Evolutionary conservation across 1,140 invertebrate genomes (phyloP), one percentile per base, ranked within the genome.

Genomic region (Teleopsis dalmanni): DNA sequence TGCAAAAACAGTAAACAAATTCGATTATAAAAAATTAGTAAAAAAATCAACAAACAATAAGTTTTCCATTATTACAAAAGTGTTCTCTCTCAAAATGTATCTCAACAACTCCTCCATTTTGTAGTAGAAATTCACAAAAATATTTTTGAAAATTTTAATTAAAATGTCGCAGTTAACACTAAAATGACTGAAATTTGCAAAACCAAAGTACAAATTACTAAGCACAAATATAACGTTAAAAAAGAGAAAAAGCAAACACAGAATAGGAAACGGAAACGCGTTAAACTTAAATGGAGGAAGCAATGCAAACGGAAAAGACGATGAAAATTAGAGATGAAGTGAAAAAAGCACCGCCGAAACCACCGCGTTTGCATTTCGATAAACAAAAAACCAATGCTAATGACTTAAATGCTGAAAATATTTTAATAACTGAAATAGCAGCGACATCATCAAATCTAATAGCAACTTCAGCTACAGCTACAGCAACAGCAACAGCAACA

Each of bases 121-220:
- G n/a, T n/a, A n/a, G n/a, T n/a, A n/a, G n/a, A n/a, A n/a, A n/a
- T n/a, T n/a, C n/a, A n/a, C n/a, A n/a, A n/a, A n/a, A n/a, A n/a
- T n/a, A n/a, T n/a, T n/a, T n/a, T n/a, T n/a, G n/a, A n/a, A n/a
- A n/a, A n/a, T n/a, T n/a, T n/a, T n/a, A n/a, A 13, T 13, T 31
- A 43, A 29, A 26, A 43, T 43, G 41, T 31, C 9, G 41, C 41
- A 22, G 29, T 16, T 42, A 26, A 16, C 14, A 26, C 40, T 22
- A 43, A 43, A 43, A 43, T 43, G 41, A 43, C 41, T 43, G 26
- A 43, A 11, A 43, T 27, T 3, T 11, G 13, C n/a, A 43, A 31
- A 31, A 25, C n/a, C n/a, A n/a, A n/a, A n/a, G n/a, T n/a, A n/a
- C n/a, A n/a, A n/a, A n/a, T n/a, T n/a, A n/a, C n/a, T n/a, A n/a